Conservation (phyloP, 2,888 invertebrate genomes). For the Lycia hirtaria region DNA sequence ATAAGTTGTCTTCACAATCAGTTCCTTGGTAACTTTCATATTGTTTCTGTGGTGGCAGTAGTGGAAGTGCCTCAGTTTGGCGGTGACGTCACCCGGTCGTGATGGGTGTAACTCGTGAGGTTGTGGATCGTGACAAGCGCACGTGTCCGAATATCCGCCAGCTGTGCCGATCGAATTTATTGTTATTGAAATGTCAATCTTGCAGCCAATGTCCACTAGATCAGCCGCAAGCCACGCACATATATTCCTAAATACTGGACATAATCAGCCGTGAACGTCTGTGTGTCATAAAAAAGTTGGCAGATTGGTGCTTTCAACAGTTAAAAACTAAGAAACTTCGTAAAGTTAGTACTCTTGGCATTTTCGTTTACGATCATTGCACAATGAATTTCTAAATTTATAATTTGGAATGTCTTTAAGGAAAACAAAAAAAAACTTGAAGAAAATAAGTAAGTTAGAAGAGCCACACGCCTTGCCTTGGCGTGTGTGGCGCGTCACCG, state of each 20-base stretch:
- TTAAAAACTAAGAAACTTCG: no score
- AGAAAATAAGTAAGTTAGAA: neutral
- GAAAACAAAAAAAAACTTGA: neutral
- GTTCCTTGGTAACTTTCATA: neutral
- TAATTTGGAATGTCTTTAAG: no score
- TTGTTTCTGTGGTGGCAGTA: neutral
- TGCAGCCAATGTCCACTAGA: conserved; percentile 25
- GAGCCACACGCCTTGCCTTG: no score
- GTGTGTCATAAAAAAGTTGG: neutral
- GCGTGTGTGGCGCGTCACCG: no score
- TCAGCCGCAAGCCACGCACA: conserved; percentile 5
- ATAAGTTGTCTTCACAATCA: no score
- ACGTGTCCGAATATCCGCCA: conserved; percentile 61
- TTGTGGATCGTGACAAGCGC: conserved; percentile 73
- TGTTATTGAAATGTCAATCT: conserved; percentile 65
- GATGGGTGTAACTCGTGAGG: conserved; percentile 62
- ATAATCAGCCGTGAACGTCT: neutral
- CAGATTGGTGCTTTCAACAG: no score
- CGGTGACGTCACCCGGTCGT: conserved; percentile 50
- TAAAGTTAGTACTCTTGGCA: no score
- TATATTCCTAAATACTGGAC: conserved; percentile 7
- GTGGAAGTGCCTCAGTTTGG: neutral
- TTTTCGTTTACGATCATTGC: no score
- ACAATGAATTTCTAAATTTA: no score
- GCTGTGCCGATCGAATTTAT: conserved; percentile 64